Conservation (phyloP, 2,888 invertebrate species). For the Heliothis peltigera region DNA sequence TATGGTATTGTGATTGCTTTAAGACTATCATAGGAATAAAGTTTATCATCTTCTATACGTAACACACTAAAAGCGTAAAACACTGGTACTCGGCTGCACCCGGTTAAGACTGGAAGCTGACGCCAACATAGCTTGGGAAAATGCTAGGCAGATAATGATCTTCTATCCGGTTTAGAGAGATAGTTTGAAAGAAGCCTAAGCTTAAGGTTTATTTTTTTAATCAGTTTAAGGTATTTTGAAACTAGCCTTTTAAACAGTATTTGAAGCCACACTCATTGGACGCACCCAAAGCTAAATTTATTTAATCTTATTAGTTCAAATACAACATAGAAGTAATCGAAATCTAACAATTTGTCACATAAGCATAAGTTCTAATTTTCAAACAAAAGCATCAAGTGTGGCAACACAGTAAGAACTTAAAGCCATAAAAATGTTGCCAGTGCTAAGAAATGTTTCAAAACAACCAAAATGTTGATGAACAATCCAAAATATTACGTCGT, state of each 20-base stretch:
- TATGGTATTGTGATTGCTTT: slow-evolving; percentile 7
- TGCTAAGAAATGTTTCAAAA: background rate
- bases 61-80: too few relatives aligned
- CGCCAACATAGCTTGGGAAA: too few relatives aligned
- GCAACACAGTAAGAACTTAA: background rate
- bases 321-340: background rate
- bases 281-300: too few relatives aligned
- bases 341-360: background rate
- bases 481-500: slow-evolving; percentile 11
- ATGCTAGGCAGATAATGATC: too few relatives aligned
- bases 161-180: too few relatives aligned
- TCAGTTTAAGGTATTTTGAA: too few relatives aligned
- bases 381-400: background rate
- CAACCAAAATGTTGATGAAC: background rate
- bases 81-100: too few relatives aligned
- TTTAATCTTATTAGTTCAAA: background rate
- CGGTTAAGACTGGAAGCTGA: too few relatives aligned
- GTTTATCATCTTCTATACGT: background rate
- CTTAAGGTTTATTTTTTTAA: too few relatives aligned
- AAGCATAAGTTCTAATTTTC: background rate
- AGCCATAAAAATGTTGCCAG: slow-evolving; percentile 13
- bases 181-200: too few relatives aligned
- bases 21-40: background rate
- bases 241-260: too few relatives aligned
- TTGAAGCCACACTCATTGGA: too few relatives aligned